Evolutionary conservation across 2,797 vertebrate genomes (phyloP), one percentile per base, ranked within the genome.

Genomic region (Leptodactylus fallax): DNA sequence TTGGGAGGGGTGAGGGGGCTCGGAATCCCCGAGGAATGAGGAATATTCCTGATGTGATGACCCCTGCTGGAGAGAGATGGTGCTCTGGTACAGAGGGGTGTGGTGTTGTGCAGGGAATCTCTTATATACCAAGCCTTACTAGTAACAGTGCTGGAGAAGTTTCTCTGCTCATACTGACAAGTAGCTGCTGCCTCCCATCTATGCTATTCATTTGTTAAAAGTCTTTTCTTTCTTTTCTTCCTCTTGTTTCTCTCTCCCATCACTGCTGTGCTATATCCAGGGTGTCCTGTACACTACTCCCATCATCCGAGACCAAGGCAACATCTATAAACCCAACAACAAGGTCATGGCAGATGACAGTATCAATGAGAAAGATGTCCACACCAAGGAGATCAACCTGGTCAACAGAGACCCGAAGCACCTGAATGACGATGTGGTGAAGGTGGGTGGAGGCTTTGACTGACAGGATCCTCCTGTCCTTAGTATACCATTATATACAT

Each of bases 251-350:
- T 72, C 65, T 85, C 85, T 83, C 87, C 85, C 60, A 81, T 87
- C 89, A 14, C 72, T 77, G 45, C 71, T 51, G 3, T 87, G 89
- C 74, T 56, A 17, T 83, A 86, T 63, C 77, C 94, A 99, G 98
- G 97, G 97, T 92, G 97, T 97, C 93, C 92, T 96, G 87, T 97
- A 97, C 90, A 95, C 97, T 14, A 96, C 96, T 71, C 98, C 98
- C 94, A 94, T 97, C 92, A 94, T 97, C 91, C 94, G 98, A 94
- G 97, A 99, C 89, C 97, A 99, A 93, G 98, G 98, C 91, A 99
- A 99, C 95, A 99, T 99, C 92, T 99, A 99, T 94, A 99, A 98
- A 91, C 98, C 98, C 56, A 98, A 99, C 94, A 99, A 99, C 95
- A 98, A 97, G 94, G 95, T 95, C 92, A 99, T 99, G 97, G 97